Percentiles rank a stretch among this genome's conserved stretches.
Conservation (phyloP, 30 jellyfish, hydroid and myxozoan species). For the Catostylus mosaicus region DNA sequence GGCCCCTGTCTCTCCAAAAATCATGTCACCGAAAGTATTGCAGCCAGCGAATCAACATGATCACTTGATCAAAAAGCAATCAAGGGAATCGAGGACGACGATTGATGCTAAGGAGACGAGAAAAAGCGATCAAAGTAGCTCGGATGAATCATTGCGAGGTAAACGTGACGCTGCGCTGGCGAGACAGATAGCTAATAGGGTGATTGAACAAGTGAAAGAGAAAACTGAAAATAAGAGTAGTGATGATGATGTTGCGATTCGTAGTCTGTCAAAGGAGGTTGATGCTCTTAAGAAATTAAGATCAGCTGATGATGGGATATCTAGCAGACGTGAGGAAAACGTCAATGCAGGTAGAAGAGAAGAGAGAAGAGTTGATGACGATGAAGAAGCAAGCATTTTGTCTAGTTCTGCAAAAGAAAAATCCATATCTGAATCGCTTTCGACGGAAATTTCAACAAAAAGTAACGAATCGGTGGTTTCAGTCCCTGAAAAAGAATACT, state of each 20-base stretch:
- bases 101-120: slow-evolving; percentile 18
- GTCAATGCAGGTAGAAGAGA: background rate
- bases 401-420: background rate
- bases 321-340: background rate
- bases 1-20: slow-evolving; percentile 61
- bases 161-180: slow-evolving; percentile 23
- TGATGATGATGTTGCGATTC: background rate
- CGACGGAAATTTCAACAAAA: background rate
- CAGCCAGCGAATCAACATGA: slow-evolving; percentile 48
- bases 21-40: slow-evolving; percentile 61
- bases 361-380: background rate
- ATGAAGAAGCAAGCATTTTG: background rate
- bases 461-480: background rate
- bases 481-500: background rate
- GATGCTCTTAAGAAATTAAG: slow-evolving; percentile 23
- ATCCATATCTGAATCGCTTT: slow-evolving; percentile 7
- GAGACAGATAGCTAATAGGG: background rate
- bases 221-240: slow-evolving; percentile 5
- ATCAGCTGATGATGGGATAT: background rate
- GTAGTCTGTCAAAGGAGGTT: slow-evolving; percentile 59
- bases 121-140: background rate
- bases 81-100: slow-evolving; percentile 20
- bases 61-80: slow-evolving; percentile 14
- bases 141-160: background rate
- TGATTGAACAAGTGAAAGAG: slow-evolving; percentile 13